A percentile compares a stretch with the other conserved stretches of the same genome.
Conservation (phyloP, 2,888 invertebrate genomes). For the Lamellibrachia columna region DNA sequence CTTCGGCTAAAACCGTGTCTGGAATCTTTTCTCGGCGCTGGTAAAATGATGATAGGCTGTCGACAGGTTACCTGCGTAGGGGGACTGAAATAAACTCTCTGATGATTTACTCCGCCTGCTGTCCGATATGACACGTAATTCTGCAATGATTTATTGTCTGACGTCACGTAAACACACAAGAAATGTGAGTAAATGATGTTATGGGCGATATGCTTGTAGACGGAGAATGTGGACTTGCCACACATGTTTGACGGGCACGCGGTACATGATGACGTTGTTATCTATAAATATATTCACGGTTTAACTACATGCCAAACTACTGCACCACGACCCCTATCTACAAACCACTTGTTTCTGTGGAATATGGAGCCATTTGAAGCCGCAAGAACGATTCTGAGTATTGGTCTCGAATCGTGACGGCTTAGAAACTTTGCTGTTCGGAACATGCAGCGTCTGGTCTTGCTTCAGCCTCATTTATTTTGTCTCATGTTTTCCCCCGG, state of each 20-base stretch:
- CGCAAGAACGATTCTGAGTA: not conserved
- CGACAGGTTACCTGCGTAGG: not conserved
- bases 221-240: too few relatives aligned
- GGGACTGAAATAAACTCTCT: not conserved
- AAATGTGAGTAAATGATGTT: not conserved
- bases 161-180: not conserved
- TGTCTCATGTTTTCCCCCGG: not conserved
- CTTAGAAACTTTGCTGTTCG: not conserved
- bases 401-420: not conserved
- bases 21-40: not conserved
- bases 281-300: not conserved
- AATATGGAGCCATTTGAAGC: not conserved
- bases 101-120: not conserved
- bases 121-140: not conserved
- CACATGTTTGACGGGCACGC: not conserved
- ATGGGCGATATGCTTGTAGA: too few relatives aligned
- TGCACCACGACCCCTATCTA: not conserved
- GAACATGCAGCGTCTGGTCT: not conserved
- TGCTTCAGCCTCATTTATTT: not conserved
- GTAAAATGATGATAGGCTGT: not conserved
- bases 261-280: not conserved
- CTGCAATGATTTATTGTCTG: not conserved
- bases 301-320: not conserved
- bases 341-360: not conserved
- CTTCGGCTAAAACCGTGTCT: not conserved